Conservation (phyloP, 2,888 invertebrate genomes). For the Lymantria monacha region DNA sequence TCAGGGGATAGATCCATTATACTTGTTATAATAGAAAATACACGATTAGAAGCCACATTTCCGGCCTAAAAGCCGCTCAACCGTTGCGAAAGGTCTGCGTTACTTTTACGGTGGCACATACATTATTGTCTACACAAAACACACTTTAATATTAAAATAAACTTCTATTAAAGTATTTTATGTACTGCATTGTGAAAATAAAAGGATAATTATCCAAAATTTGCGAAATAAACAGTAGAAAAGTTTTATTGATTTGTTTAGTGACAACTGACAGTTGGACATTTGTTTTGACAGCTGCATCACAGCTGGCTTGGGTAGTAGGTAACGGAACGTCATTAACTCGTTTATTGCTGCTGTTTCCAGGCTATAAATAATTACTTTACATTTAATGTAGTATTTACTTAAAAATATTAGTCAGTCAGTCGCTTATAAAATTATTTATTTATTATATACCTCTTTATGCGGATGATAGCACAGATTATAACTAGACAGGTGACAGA, state of each 20-base stretch:
- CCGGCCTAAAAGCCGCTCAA: constrained; percentile 56
- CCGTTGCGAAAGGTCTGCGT: constrained; percentile 49
- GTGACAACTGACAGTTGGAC: constrained; percentile 20
- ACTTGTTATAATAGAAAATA: constrained; percentile 35
- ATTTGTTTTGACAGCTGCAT: constrained; percentile 17
- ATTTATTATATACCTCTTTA: no score
- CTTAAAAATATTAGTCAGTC: no score
- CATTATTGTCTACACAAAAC: constrained; percentile 15
- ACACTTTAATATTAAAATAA: constrained; percentile 11
- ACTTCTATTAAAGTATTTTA: constrained; percentile 6
- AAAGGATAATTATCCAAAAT: constrained; percentile 19
- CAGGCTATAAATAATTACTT: no score
- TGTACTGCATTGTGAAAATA: constrained; percentile 11
- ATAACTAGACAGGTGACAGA: no score
- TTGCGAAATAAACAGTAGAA: constrained; percentile 11
- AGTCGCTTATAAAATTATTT: no score
- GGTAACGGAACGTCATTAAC: background rate
- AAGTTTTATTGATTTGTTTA: constrained; percentile 29
- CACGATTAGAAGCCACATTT: constrained; percentile 51
- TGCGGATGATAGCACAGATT: no score
- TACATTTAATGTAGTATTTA: no score
- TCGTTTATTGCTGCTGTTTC: background rate
- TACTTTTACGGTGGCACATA: constrained; percentile 14
- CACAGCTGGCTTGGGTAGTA: background rate
- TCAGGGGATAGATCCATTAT: constrained; percentile 88